Base-by-base conservation (phyloP, 2,113 vertebrate genomes). In the human region DNA sequence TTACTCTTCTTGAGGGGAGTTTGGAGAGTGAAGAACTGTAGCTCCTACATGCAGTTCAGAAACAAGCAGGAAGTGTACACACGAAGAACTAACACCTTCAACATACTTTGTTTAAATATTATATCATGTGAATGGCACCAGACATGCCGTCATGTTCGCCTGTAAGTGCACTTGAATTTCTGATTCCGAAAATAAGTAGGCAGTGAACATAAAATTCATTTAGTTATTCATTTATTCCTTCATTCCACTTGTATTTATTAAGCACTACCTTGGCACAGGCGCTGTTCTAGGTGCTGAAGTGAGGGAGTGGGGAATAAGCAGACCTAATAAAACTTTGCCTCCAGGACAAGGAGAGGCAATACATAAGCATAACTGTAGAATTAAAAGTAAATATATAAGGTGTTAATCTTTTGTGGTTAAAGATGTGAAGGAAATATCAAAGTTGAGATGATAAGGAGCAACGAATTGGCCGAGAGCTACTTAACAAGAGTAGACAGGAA, bases 281-380 rank as follows among this genome's bases (percentile, higher is more conserved):
- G 8, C 79, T 89, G 22, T 66, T 35, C 40, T n/a, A 12, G 66
- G 73, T 52, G 45, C 88, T 96, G 64, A 91, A 93, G 88, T 30
- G 5, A 48, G 61, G 12, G 64, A 14, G 8, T 2, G 7, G 0
- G 2, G 2, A 10, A 25, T 18, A 22, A 57, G 16, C 20, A 48
- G 20, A 40, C 4, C 2, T 17, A 38, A 1, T 2, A 3, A 11
- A 20, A 27, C 12, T 81, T 84, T 80, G 30, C 38, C 48, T 84
- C 6, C 22, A 50, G 14, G 73, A 22, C 18, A 72, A 38, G 32
- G 17, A 94, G 35, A 57, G 78, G 70, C 0, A 2, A 7, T 35
- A 20, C 16, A 76, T 6, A 40, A 14, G 52, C 27, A 35, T 25
- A 89, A 70, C 40, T 59, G 52, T 2, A 43, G 59, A 87, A n/a